Evolutionary conservation across 2,888 invertebrate genomes (phyloP).

Genomic region (Ariolimax columbianus): DNA sequence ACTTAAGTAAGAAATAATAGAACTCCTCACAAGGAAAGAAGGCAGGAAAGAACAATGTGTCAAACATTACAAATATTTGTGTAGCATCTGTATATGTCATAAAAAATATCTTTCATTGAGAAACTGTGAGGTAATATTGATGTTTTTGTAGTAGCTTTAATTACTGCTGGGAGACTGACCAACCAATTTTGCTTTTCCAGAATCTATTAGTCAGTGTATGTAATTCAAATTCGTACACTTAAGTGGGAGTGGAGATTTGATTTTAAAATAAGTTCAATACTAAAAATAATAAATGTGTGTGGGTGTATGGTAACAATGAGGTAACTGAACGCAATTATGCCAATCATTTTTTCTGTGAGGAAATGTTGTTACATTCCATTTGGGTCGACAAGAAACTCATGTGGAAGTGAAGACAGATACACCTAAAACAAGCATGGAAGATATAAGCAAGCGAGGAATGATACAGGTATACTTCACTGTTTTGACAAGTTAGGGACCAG

Average conservation of each 20-base stretch:
- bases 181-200: background rate
- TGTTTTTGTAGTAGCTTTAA: background rate
- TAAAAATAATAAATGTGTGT: too few species aligned
- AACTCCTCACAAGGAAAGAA: background rate
- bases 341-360: too few species aligned
- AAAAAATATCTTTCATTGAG: background rate
- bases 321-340: too few species aligned
- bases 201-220: background rate
- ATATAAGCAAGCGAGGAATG: too few species aligned
- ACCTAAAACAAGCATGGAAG: too few species aligned
- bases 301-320: too few species aligned
- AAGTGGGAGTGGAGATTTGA: background rate
- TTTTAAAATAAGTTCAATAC: too few species aligned
- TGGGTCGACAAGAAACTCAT: too few species aligned
- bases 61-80: background rate
- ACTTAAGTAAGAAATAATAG: background rate
- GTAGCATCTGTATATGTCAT: background rate
- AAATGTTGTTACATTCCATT: too few species aligned
- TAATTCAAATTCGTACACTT: background rate
- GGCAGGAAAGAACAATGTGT: background rate
- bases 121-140: background rate
- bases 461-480: too few species aligned
- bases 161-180: background rate
- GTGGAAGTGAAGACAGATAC: too few species aligned
- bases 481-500: too few species aligned